Evolutionary conservation across 2,797 vertebrate genomes (phyloP), one percentile per base, ranked within the genome.

Genomic region (Bradypodion pumilum): DNA sequence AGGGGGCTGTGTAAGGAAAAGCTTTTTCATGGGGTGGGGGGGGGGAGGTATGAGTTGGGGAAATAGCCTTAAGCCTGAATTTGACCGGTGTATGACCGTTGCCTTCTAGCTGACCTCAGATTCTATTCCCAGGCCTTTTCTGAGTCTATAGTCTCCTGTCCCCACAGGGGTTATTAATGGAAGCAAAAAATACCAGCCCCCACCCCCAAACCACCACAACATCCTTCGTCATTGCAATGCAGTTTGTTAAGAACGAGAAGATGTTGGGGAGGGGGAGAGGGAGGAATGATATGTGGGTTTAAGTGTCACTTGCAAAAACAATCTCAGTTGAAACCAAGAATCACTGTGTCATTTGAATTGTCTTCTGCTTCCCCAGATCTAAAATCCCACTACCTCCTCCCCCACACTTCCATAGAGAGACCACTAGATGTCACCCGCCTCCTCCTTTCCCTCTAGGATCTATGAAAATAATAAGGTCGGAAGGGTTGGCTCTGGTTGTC

Each of bases 41-140:
- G n/a, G n/a, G n/a, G n/a, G n/a, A n/a, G n/a, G 80, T 37, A 35
- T 42, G 70, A 27, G 5, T 56, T 85, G 97, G 97, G 98, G 97
- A 97, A 98, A 98, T 97, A 97, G 97, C 96, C 90, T 93, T 93
- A 95, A 85, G 96, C 97, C 97, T 97, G 97, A 97, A 98, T 97
- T 95, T 98, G 98, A 99, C 98, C 98, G 97, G 96, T 95, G 93
- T 96, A 93, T 98, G 98, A 98, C 98, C 97, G 98, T 96, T 98
- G 98, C 97, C 98, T 98, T 96, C 97, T 97, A 94, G 95, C 94
- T 98, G 98, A 99, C 98, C 98, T 97, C 96, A 86, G 87, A 86
- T 72, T 91, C 92, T 88, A 89, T 82, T 92, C 92, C 91, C 87
- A 81, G 85, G 81, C 82, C 74, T 92, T 93, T 95, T 92, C 93